Conservation (phyloP, 2,888 invertebrate genomes). For the Scaptomyza parva region DNA sequence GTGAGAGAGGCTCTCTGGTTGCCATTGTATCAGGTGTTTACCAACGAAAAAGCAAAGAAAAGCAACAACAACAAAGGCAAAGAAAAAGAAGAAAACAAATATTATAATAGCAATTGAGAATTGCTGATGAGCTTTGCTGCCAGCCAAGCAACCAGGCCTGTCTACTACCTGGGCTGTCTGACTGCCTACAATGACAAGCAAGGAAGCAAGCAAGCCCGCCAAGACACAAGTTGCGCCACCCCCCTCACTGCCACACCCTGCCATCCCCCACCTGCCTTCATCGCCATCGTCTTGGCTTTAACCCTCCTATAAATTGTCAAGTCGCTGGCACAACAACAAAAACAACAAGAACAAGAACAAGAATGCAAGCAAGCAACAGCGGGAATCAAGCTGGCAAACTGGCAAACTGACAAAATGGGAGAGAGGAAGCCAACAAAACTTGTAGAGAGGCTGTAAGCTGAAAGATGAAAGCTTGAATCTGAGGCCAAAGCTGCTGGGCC, state of each 20-base stretch:
- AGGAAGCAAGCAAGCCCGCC: constrained; percentile 34
- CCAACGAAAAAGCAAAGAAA: constrained; percentile 48
- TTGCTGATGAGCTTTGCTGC: constrained; percentile 75
- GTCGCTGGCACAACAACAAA: constrained; percentile 47
- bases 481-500: constrained; percentile 20
- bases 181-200: constrained; percentile 19
- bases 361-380: constrained; percentile 29
- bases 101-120: constrained; percentile 81
- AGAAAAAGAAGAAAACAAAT: constrained; percentile 6
- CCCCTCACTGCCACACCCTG: no score
- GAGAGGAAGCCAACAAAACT: constrained; percentile 4
- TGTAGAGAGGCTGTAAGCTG: constrained; percentile 7
- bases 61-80: no score
- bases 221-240: constrained; percentile 21
- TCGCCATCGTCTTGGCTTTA: not conserved
- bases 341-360: not conserved
- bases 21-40: constrained; percentile 76
- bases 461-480: constrained; percentile 17
- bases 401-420: constrained; percentile 3
- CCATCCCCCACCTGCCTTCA: no score
- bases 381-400: constrained; percentile 6
- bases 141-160: constrained; percentile 14
- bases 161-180: constrained; percentile 30
- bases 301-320: constrained; percentile 43
- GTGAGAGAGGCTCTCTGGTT: constrained; percentile 7